These are phyloP conservation scores for Lanius collurio DNA, from an alignment of 2,113 vertebrate species.

Conservation along the genomic window DNA sequence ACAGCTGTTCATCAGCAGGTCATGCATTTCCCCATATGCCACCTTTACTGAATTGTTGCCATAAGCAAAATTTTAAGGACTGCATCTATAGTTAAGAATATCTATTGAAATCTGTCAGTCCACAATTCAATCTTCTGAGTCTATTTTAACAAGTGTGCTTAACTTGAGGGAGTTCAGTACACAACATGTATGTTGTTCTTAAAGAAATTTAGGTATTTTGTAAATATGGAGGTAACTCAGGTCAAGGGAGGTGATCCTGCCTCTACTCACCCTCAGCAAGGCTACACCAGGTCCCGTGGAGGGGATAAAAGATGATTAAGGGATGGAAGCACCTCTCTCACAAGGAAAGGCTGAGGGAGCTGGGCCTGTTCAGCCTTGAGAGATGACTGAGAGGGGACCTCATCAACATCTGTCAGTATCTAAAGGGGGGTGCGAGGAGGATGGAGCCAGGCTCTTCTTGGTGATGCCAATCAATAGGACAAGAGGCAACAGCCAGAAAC, in stretches of 20 bases:
- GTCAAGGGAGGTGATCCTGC: background rate
- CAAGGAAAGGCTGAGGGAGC: background rate
- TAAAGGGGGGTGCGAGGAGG: background rate
- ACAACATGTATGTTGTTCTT: background rate
- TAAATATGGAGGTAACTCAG: background rate
- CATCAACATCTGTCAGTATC: background rate
- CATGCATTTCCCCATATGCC: background rate
- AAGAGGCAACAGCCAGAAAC: background rate
- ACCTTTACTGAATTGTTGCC: background rate
- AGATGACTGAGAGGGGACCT: background rate
- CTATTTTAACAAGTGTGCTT: background rate
- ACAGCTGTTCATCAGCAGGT: background rate
- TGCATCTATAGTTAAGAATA: background rate
- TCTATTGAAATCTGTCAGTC: background rate
- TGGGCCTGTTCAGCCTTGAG: background rate
- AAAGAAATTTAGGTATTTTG: background rate
- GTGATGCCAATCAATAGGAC: background rate
- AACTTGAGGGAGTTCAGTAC: background rate
- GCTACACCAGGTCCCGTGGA: fast-evolving
- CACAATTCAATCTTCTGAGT: background rate
- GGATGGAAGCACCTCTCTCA: background rate
- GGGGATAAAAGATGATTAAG: background rate
- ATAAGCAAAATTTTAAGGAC: background rate
- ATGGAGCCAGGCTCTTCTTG: background rate
- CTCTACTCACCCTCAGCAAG: background rate